Conservation (phyloP, 2,888 invertebrate species). For the Oasisia sp. region DNA sequence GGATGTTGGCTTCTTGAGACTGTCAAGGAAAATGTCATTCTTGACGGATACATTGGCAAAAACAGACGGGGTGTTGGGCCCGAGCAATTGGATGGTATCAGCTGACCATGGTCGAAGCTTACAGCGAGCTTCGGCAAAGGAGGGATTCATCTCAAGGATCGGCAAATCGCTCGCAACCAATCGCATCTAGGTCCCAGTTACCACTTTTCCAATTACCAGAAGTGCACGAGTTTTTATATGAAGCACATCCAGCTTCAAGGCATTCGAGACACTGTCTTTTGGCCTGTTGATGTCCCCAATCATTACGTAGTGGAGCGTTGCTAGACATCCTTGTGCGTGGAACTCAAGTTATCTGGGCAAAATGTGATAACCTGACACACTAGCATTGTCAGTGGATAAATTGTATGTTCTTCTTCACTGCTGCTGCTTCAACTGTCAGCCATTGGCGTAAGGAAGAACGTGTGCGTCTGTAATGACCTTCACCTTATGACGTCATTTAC, state of each 20-base stretch:
- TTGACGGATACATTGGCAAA: constrained; percentile 14
- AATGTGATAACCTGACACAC: too few species aligned
- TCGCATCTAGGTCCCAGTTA: neutral
- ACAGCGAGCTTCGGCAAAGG: neutral
- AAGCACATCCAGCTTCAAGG: neutral
- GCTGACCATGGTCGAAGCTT: neutral
- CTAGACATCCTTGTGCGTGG: too few species aligned
- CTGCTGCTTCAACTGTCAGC: too few species aligned
- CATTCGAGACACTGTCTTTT: neutral
- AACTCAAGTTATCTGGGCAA: too few species aligned
- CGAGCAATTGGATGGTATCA: neutral
- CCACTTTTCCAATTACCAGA: neutral
- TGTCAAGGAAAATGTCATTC: constrained; percentile 3
- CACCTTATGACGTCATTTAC: too few species aligned
- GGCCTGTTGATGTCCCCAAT: too few species aligned
- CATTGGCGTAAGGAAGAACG: too few species aligned
- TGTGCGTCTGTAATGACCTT: too few species aligned
- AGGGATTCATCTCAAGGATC: neutral
- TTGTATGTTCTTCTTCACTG: too few species aligned
- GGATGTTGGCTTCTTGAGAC: constrained; percentile 19
- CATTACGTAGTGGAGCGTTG: too few species aligned
- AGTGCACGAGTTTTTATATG: neutral
- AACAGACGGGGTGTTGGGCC: too few species aligned
- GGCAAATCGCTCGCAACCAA: neutral
- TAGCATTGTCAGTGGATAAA: too few species aligned